Conservation (phyloP, 2,888 invertebrate genomes). For the Pseudoips prasinana region DNA sequence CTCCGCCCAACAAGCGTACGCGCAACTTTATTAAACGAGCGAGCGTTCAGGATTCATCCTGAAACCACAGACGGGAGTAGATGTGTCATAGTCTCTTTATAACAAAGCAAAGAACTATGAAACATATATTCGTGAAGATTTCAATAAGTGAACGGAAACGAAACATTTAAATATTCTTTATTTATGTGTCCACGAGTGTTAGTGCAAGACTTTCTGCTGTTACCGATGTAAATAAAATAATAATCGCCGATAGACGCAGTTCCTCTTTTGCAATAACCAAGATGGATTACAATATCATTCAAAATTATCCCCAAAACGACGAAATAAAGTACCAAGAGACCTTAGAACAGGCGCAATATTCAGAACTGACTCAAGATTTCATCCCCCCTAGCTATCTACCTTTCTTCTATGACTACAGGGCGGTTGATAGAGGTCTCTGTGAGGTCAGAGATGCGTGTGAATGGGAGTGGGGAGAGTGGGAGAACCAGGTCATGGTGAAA, state of each 20-base stretch:
- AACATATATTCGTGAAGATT: no score
- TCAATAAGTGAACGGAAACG: no score
- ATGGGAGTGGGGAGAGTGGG: conserved; percentile 49
- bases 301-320: conserved; percentile 24
- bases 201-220: no score
- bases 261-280: no score
- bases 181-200: no score
- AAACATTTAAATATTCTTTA: no score
- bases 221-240: no score
- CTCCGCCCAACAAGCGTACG: conserved; percentile 43
- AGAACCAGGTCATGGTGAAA: conserved; percentile 48
- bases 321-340: conserved; percentile 23
- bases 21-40: conserved; percentile 22
- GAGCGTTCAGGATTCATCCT: conserved; percentile 31
- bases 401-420: conserved; percentile 53
- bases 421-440: conserved; percentile 30
- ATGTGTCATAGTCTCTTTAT: no score
- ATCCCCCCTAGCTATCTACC: conserved; percentile 47
- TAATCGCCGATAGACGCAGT: no score
- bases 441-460: conserved; percentile 26
- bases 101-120: no score
- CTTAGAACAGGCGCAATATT: conserved; percentile 9
- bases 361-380: conserved; percentile 31
- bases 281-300: background rate
- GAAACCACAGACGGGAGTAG: conserved; percentile 23